phyloP scores from a whole-genome alignment of 2,888 invertebrate genomes.

The Choristoneura rosaceana region DNA sequence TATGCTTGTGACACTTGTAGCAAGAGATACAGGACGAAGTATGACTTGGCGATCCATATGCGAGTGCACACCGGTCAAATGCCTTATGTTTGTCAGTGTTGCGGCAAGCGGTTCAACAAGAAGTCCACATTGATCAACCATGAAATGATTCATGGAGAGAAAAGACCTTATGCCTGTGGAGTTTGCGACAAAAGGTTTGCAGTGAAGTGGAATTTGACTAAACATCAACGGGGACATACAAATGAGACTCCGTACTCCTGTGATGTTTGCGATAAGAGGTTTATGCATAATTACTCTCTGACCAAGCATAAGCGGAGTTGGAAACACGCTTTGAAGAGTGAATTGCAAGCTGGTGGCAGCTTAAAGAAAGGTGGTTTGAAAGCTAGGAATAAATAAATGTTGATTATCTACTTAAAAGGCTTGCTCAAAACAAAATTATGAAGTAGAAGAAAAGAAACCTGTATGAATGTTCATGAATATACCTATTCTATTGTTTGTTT shows the following conservation, averaged over 20 bases:
- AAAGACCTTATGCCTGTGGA: background rate
- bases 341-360: too few species aligned
- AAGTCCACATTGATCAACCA: background rate
- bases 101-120: background rate
- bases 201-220: background rate
- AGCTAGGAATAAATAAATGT: background rate
- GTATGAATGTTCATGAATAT: too few species aligned
- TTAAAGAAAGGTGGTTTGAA: too few species aligned
- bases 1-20: background rate
- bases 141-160: background rate
- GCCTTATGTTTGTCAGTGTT: background rate
- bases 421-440: too few species aligned
- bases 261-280: background rate
- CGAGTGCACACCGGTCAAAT: background rate
- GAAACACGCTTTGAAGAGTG: too few species aligned
- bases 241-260: background rate
- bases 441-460: too few species aligned
- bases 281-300: background rate
- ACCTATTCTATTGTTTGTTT: too few species aligned
- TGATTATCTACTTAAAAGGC: too few species aligned
- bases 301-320: background rate
- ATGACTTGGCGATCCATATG: background rate
- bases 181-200: background rate
- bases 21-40: background rate
- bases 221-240: background rate